Evolutionary conservation across 2,797 vertebrate genomes (phyloP), one percentile per base, ranked within the genome.

Genomic region (Galaxias olidus): DNA sequence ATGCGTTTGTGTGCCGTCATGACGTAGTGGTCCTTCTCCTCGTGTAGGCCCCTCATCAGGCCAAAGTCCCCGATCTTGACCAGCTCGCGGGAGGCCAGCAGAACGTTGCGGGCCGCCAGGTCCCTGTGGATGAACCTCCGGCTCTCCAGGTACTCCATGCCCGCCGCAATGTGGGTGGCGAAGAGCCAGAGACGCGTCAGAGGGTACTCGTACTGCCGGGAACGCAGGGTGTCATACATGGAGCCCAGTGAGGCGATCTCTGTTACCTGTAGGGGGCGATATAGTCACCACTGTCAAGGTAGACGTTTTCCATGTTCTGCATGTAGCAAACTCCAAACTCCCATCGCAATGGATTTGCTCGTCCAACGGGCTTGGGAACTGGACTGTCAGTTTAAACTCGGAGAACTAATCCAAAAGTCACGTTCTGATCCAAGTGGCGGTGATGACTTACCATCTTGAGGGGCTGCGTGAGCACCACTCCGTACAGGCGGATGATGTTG

Each of bases 1-100:
- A 97, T 95, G 43, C 92, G 90, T 12, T 80, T 90, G 73, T 95
- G 93, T 0, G 94, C 90, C 0, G 88, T 86, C 96, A 96, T 96
- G 74, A 97, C 69, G 11, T 96, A 97, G 59, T 94, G 94, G 66
- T 96, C 92, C 0, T 17, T 66, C 17, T 94, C 86, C 0, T 86
- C 83, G 45, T 72, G 73, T 71, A 97, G 86, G 0, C 92, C 91
- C 62, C 94, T 86, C 92, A 95, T 94, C 53, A 98, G 84, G 9
- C 96, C 95, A 1, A 98, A 98, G 84, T 98, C 95, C 0, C 93
- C 94, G 4, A 96, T 95, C 83, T 96, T 97, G 50, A 93, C 91
- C 5, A 78, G 76, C 18, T 94, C 91, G 44, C 81, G 89, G 0
- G 92, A 87, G 0, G 91, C 86, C 77, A 96, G 81, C 52, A 97